Percentiles rank a stretch among this genome's conserved stretches.
Evolutionary conservation across 2,113 vertebrate genomes (phyloP).

Genomic region (Petaurus breviceps): DNA sequence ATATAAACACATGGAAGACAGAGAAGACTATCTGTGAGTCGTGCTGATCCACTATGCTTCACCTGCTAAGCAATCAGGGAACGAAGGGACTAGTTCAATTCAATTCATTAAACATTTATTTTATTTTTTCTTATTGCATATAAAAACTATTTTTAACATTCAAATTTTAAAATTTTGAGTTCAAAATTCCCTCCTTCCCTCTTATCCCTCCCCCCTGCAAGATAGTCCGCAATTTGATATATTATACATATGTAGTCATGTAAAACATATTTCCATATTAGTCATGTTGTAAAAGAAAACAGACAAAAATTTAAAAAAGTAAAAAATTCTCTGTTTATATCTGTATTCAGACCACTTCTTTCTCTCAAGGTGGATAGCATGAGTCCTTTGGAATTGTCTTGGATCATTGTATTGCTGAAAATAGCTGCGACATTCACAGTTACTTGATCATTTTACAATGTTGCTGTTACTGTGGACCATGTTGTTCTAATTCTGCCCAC

Average conservation of each 20-base stretch:
- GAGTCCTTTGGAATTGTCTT: background rate
- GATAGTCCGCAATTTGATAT: background rate
- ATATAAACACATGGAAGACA: background rate
- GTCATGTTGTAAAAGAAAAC: background rate
- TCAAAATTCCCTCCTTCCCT: background rate
- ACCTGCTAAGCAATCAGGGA: background rate
- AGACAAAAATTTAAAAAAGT: background rate
- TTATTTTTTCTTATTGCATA: background rate
- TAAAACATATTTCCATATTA: background rate
- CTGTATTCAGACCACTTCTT: background rate
- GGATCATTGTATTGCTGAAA: background rate
- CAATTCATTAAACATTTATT: background rate
- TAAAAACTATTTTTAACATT: too few species aligned
- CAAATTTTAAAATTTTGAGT: background rate
- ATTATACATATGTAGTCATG: background rate
- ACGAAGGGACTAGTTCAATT: background rate
- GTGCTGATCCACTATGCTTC: background rate
- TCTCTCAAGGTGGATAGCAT: background rate
- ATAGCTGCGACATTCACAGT: background rate
- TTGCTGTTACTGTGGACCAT: background rate
- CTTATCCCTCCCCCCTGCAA: background rate
- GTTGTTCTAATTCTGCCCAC: background rate
- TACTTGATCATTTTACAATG: background rate
- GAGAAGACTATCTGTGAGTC: background rate
- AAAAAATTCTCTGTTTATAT: background rate